These are phyloP conservation scores for Diachasmimorpha longicaudata DNA, from an alignment of 1,140 invertebrate genomes.

Conservation along the genomic window DNA sequence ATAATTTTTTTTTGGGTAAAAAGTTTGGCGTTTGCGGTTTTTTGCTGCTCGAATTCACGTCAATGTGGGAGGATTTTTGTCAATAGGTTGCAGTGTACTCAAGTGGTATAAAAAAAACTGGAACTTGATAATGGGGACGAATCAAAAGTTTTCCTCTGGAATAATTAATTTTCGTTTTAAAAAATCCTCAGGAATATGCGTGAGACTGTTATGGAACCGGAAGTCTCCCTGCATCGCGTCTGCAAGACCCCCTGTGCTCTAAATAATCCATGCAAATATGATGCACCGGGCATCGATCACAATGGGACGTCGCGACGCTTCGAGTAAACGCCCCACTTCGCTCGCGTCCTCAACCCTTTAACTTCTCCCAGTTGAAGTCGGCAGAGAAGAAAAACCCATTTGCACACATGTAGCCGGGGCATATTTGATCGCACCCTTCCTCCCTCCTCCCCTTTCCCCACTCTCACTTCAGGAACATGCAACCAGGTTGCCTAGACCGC, in stretches of 20 bases:
- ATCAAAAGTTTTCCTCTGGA: no score
- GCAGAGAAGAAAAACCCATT: not conserved
- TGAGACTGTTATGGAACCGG: not conserved
- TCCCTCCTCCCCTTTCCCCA: not conserved
- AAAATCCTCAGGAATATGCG: no score
- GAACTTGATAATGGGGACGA: no score
- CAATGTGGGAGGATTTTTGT: no score
- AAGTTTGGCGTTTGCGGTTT: no score
- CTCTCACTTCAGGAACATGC: not conserved
- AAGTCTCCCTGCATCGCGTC: not conserved
- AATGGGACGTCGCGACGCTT: slow-evolving; percentile 3
- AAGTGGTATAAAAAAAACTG: no score
- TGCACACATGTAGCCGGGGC: not conserved
- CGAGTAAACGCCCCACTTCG: slow-evolving; percentile 7
- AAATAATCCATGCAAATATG: slow-evolving; percentile 9
- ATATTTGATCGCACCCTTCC: not conserved
- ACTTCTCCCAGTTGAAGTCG: not conserved
- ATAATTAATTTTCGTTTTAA: no score
- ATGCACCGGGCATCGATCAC: slow-evolving; percentile 17
- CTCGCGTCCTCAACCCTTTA: not conserved
- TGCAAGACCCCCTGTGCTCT: not conserved
- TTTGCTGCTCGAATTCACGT: no score
- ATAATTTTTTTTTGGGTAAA: no score
- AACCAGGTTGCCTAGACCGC: not conserved
- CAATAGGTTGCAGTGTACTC: no score